Evolutionary conservation across 2,113 vertebrate species (phyloP), one percentile per base, ranked within the genome.

Genomic region (Scatophagus argus): DNA sequence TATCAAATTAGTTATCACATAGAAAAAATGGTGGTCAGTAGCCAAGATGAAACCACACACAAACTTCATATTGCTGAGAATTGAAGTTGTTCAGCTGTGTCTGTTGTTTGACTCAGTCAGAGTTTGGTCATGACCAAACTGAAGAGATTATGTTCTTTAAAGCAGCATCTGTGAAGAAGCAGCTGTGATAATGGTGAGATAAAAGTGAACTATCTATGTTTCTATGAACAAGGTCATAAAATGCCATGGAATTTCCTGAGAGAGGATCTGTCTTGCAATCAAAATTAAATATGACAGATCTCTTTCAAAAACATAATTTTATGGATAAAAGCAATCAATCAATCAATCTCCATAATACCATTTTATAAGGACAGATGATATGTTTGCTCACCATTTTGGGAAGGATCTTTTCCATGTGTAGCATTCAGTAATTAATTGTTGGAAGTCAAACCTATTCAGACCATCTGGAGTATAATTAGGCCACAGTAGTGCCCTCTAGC

Each of bases 391-490:
- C 29, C 13, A 36, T 29, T 83, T 62, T 60, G 21, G 21, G 23
- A 65, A 41, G 31, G 49, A 56, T 47, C 38, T 58, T 74, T 49
- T 17, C 84, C 60, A 36, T 41, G 79, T 78, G 83, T 17, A 38
- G 62, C 66, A 52, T 66, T 56, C 34, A 56, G 78, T 90, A 86
- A 89, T 92, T 88, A 90, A 91, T 78, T 79, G 70, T 70, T 74
- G 74, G 77, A 75, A 73, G 70, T 65, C 14, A 66, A 82, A 86
- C 78, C 83, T 79, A 71, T 85, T 81, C 81, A 65, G 71, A 82
- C 90, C 91, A 93, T 92, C 91, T 92, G 90, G 86, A 87, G 82
- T 23, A 65, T 86, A 88, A 92, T 91, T 90, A 84, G 86, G 77
- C 79, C 86, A 82, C 82, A 62, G 66, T 77, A 77, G 52, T 84